Evolutionary conservation across 2,113 vertebrate genomes (phyloP).

Genomic region (Cephalophus harveyi): DNA sequence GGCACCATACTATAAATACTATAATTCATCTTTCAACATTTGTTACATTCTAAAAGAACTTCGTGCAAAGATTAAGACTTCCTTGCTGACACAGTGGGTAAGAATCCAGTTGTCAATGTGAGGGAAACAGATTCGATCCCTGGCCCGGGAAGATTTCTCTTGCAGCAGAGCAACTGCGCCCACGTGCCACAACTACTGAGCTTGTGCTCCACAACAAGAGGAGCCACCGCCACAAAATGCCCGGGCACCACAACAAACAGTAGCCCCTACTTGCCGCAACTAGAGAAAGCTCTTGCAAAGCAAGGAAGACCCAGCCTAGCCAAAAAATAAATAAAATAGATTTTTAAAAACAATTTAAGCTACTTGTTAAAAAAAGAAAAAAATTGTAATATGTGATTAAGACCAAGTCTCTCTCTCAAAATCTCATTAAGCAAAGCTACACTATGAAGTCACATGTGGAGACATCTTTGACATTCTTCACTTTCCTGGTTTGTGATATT

Average conservation of each 20-base stretch:
- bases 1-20: background rate
- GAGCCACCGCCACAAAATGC: fast-evolving
- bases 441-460: background rate
- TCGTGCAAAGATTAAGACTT: background rate
- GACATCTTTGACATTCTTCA: background rate
- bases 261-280: background rate
- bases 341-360: background rate
- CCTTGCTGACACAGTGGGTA: background rate
- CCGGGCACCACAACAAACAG: fast-evolving
- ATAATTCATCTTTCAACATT: background rate
- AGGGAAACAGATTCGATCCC: background rate
- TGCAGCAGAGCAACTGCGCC: background rate
- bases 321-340: background rate
- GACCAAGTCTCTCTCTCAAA: background rate
- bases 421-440: background rate
- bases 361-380: background rate
- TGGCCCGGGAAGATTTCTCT: background rate
- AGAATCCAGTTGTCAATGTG: background rate
- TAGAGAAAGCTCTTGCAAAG: background rate
- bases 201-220: background rate
- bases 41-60: background rate
- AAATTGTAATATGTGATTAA: background rate
- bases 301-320: background rate
- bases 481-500: background rate
- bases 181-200: background rate